Evolutionary conservation across 2,113 vertebrate genomes (phyloP), one percentile per base, ranked within the genome.

Genomic region (Cinclus cinclus): DNA sequence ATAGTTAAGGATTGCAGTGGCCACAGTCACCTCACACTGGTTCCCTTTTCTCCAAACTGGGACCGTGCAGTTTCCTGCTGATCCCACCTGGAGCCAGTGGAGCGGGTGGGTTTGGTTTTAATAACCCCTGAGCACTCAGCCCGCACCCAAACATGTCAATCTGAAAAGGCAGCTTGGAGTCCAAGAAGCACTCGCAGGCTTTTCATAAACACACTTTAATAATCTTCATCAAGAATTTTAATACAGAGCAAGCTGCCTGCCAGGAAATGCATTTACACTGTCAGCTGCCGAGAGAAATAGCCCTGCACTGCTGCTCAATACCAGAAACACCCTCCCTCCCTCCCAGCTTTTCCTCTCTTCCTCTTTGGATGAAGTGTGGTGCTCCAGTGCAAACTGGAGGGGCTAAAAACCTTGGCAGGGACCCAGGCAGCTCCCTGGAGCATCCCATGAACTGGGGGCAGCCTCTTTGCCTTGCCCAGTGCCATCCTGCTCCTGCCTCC

Each of bases 171-270:
- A 89, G 69, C n/a, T 39, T 7, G 24, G 24, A 55, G 62, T 63
- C 96, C 95, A 96, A 97, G 91, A 81, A 97, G 78, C 90, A 70
- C 85, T 96, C 79, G 60, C 47, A 87, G 71, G 81, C 73, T 95
- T 97, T 94, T 82, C 78, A 94, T 96, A 97, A 98, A 98, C 97
- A 94, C 94, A 50, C 82, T 96, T 88, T 94, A 76, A 90, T 95
- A 96, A 97, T 85, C 84, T 95, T 86, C 94, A 91, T 52, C 87
- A 92, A 96, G 94, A 73, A 95, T 92, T 98, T 96, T 95, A 96
- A 96, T 96, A 95, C 96, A 87, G 87, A 60, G 71, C 1, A 6
- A 92, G 82, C 69, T 89, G 97, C 77, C 60, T 96, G 95, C 96
- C 96, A 97, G 95, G 75, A 96, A 97, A 89, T 53, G 91, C 96